These are phyloP conservation scores for Perizoma flavofasciatum DNA, from an alignment of 2,888 invertebrate species.

Conservation along the genomic window DNA sequence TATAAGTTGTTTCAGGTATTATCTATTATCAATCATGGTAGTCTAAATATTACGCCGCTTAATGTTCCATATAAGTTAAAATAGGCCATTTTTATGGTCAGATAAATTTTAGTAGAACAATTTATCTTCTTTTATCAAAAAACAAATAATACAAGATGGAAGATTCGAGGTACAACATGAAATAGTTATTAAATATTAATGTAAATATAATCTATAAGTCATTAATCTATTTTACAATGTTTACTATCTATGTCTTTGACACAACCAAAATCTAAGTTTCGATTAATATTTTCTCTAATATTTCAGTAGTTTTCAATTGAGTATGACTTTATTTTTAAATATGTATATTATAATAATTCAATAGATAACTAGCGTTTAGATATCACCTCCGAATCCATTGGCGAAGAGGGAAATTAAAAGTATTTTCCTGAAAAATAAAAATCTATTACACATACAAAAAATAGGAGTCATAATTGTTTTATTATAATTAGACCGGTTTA, in stretches of 20 bases:
- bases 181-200: slow-evolving; percentile 19
- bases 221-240: slow-evolving; percentile 31
- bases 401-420: slow-evolving; percentile 63
- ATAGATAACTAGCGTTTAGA: slow-evolving; percentile 38
- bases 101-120: slow-evolving; percentile 16
- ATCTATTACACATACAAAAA: slow-evolving; percentile 7
- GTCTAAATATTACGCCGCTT: slow-evolving; percentile 13
- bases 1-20: no score
- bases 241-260: slow-evolving; percentile 33
- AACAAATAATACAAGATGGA: slow-evolving; percentile 16
- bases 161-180: slow-evolving; percentile 23
- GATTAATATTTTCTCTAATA: slow-evolving; percentile 26
- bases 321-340: slow-evolving; percentile 26
- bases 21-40: slow-evolving; percentile 1
- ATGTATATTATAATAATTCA: slow-evolving; percentile 26
- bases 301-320: slow-evolving; percentile 16
- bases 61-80: slow-evolving; percentile 11
- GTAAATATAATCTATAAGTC: slow-evolving; percentile 19
- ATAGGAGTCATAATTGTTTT: not conserved
- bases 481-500: no score
- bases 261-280: slow-evolving; percentile 39
- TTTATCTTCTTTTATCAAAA: slow-evolving; percentile 4
- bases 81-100: slow-evolving; percentile 27
- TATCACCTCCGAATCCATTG: slow-evolving; percentile 45
- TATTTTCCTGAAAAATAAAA: slow-evolving; percentile 72